These are phyloP conservation scores for Onychostruthus taczanowskii DNA, from an alignment of 2,113 vertebrate genomes.

Conservation along the genomic window DNA sequence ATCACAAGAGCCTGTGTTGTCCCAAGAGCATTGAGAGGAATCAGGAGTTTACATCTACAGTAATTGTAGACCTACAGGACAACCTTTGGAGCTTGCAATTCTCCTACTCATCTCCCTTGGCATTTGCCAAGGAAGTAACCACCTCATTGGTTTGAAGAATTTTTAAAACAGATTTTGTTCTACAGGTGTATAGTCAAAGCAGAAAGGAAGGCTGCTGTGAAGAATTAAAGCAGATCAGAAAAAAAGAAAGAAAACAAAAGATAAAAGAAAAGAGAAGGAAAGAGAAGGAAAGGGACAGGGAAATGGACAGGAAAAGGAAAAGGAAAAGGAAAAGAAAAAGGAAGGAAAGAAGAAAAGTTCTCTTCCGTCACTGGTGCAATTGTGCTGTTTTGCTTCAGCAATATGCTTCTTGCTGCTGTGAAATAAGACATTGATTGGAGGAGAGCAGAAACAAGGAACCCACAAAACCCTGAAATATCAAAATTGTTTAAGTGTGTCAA, in stretches of 20 bases:
- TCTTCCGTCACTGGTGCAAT: background rate
- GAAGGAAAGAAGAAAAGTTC: no score
- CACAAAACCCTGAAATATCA: background rate
- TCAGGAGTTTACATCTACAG: background rate
- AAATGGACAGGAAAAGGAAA: no score
- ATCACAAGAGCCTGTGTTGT: background rate
- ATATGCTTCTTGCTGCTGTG: background rate
- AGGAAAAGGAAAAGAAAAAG: no score
- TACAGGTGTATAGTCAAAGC: background rate
- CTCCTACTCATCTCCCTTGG: background rate
- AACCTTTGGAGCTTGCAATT: background rate
- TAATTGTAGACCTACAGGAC: background rate
- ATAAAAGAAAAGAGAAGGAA: no score
- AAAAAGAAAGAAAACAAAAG: no score
- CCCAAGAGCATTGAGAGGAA: accelerated
- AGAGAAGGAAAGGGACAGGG: no score
- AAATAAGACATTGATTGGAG: background rate
- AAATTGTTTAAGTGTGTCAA: background rate
- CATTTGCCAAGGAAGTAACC: background rate
- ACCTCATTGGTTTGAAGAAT: background rate
- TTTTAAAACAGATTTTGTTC: background rate
- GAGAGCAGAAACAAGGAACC: background rate
- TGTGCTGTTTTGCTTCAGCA: background rate
- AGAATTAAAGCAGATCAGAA: background rate
- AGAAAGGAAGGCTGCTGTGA: background rate